Evolutionary conservation across 2,113 vertebrate species (phyloP).

Genomic region (Ia io): DNA sequence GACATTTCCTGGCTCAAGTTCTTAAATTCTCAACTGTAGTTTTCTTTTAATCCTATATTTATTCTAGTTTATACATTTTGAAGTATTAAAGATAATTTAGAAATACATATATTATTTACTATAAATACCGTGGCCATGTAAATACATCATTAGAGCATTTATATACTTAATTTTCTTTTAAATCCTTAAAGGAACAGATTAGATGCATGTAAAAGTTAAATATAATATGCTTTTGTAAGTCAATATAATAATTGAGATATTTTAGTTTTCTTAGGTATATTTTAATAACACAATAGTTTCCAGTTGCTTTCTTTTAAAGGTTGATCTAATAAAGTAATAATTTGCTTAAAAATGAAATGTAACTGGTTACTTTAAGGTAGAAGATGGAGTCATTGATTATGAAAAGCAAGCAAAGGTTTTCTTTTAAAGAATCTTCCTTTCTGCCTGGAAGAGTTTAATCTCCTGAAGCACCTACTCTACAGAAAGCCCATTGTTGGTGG

Average conservation of each 20-base stretch:
- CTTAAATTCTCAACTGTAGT: slow-evolving; percentile 3
- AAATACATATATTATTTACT: neutral
- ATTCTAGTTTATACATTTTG: slow-evolving; percentile 16
- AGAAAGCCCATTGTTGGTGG: neutral
- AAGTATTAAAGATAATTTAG: neutral
- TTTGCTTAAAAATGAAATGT: neutral
- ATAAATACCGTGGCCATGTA: neutral
- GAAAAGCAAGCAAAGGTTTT: slow-evolving; percentile 70
- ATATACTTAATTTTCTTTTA: slow-evolving; percentile 14
- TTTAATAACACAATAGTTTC: slow-evolving; percentile 60
- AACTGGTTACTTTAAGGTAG: neutral
- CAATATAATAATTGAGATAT: neutral
- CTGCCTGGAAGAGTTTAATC: slow-evolving; percentile 35
- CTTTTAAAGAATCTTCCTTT: slow-evolving; percentile 51
- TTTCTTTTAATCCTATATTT: slow-evolving; percentile 2
- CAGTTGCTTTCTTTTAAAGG: neutral
- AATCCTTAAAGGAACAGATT: neutral
- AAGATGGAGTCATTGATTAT: neutral
- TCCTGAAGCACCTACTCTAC: neutral
- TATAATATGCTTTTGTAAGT: neutral
- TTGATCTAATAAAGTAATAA: neutral
- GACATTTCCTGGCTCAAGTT: slow-evolving; percentile 17
- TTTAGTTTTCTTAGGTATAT: slow-evolving; percentile 30
- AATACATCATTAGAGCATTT: neutral
- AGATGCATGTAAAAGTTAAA: neutral